Base-by-base conservation (phyloP, 2,888 invertebrate species). In the Cremastobaeus sp. region DNA sequence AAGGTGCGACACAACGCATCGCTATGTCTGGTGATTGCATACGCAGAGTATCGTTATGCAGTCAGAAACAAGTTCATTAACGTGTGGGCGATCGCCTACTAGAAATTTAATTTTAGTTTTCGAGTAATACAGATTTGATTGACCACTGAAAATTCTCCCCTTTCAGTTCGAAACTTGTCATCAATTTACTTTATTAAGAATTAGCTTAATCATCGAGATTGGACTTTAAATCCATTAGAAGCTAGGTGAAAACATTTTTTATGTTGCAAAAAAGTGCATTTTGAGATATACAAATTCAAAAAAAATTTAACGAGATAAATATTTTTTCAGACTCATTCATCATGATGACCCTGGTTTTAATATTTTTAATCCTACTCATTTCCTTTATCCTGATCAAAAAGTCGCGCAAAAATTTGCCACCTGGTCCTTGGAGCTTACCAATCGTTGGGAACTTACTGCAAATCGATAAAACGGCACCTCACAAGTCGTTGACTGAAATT, bases 381-480 rank as follows among this genome's bases (percentile, higher is more conserved):
- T 74, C 66, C 9, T 8, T 47, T 0, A 3, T 35, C 4, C 11
- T 17, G 0, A 17, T 45, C 11, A 47, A 12, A 86, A 83, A 78
- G 87, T 89, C 87, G 83, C 88, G 76, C 83, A 88, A 78, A 87
- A 88, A 81, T 70, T 85, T 91, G 37, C 94, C 95, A 0, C 95
- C 96, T 0, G 96, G 96, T 0, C 96, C 96, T 0, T 90, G 90
- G 89, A 93, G 94, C 1, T 74, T 95, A 30, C 96, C 96, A 0
- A 82, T 96, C 12, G 74, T 96, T 2, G 96, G 96, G 0, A 95
- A 93, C 82, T 88, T 96, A 66, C 93, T 94, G 0, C 94, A 92
- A 87, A 83, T 97, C 34, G 90, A 94, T 83, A 88, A 91, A 0
- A 84, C 88, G 34, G 89, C 91, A n/a, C 95, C 96, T 0, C 92